Percentiles rank a stretch among this genome's conserved stretches.
Conservation (phyloP, 2,888 invertebrate genomes). For the Molorchus minor region DNA sequence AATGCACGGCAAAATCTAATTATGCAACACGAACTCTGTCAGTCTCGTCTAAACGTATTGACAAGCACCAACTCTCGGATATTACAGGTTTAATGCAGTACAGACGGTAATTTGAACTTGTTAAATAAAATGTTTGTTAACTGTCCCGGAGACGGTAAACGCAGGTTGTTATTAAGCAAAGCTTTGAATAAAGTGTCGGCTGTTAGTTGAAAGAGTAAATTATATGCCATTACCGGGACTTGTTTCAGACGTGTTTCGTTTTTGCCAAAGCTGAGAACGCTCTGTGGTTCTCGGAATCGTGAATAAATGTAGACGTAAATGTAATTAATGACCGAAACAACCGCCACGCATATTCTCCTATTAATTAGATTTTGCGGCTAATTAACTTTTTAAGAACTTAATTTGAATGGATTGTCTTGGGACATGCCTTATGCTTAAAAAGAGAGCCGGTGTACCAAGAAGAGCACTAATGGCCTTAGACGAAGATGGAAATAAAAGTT, state of each 20-base stretch:
- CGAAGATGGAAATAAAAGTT: no score
- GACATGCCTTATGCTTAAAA: no score
- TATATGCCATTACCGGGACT: constrained; percentile 27
- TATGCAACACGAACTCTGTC: no score
- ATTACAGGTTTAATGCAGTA: no score
- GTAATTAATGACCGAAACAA: constrained; percentile 11
- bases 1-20: no score
- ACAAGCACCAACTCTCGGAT: no score
- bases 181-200: constrained; percentile 31
- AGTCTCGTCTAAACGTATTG: no score
- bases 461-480: no score
- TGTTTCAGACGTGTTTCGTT: constrained; percentile 25
- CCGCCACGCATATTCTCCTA: background rate
- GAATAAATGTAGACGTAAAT: constrained; percentile 18
- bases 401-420: background rate
- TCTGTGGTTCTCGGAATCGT: constrained; percentile 6
- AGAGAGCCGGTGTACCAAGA: no score
- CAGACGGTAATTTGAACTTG: no score
- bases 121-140: no score
- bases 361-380: background rate
- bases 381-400: background rate
- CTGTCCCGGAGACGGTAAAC: constrained; percentile 24
- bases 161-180: constrained; percentile 31
- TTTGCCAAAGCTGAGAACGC: constrained; percentile 18
- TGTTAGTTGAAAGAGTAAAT: constrained; percentile 33